Base-by-base conservation (phyloP, 2,113 vertebrate species). In the Dryoscopus gambensis region DNA sequence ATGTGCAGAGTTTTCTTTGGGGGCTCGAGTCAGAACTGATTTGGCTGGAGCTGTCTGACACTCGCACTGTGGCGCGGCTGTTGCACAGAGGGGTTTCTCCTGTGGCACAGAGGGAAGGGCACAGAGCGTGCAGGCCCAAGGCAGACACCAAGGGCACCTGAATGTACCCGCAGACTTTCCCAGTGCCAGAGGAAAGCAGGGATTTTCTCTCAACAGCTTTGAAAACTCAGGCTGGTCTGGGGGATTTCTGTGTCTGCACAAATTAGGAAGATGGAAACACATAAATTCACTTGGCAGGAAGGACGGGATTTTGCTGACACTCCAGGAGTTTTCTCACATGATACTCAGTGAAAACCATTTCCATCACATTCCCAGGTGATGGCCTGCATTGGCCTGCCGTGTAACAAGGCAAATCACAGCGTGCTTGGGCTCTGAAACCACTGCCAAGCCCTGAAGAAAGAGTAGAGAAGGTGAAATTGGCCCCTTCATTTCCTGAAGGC, bases 1-100 rank as follows among this genome's bases (percentile, higher is more conserved):
- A 92, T 94, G 83, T 95, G 87, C 4, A 1, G 60, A 63, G 31
- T 68, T 76, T 65, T 93, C 84, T 87, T 70, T 39, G 71, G 82
- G 90, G 89, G 91, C 60, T 84, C 9, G 6, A 93, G 68, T 91
- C 88, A 93, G 92, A 80, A 97, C 47, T 23, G 56, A 82, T 88
- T 95, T 96, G 87, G 81, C 57, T 35, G 18, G 82, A 71, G 82
- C 49, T 83, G 37, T 30, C 49, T 93, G 91, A 90, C 64, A 85
- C 75, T 95, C 42, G 2, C 57, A 31, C 84, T 80, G 82, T 56
- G 60, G 62, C 2, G 2, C 76, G 69, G 91, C 95, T 87, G 69
- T n/a, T 14, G 55, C 74, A 65, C 47, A 22, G 28, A 71, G 40
- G 90, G 85, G 30, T 56, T 95, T 90, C 76, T 96, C 77, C 82